These are phyloP conservation scores for Sardinella longiceps DNA, from an alignment of 2,797 vertebrate genomes.

Conservation along the genomic window DNA sequence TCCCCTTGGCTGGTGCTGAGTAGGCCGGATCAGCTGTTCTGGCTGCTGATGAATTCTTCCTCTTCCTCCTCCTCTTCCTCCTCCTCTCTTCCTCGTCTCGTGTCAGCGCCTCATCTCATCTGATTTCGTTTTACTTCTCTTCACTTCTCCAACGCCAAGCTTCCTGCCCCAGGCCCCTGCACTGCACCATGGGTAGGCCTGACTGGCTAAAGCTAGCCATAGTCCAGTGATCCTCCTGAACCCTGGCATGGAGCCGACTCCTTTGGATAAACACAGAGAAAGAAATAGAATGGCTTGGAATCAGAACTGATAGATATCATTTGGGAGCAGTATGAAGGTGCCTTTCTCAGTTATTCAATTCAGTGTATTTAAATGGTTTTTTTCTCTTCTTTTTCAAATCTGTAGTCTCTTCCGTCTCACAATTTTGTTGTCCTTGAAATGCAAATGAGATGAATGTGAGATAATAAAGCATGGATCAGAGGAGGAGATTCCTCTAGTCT, in stretches of 20 bases:
- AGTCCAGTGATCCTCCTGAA: neutral
- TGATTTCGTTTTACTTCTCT: neutral
- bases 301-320: neutral
- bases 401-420: neutral
- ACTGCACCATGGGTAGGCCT: neutral
- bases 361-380: neutral
- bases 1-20: conserved; percentile 37
- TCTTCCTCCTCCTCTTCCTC: conserved; percentile 26
- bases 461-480: neutral
- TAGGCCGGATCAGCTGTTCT: conserved; percentile 49
- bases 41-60: conserved; percentile 44
- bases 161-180: neutral
- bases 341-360: neutral
- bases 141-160: neutral
- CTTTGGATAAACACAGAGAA: neutral
- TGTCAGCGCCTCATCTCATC: neutral
- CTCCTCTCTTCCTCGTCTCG: neutral
- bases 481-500: neutral
- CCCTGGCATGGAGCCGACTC: neutral
- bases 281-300: neutral
- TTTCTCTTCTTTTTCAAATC: neutral
- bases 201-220: neutral
- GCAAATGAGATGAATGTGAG: neutral
- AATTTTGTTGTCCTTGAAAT: neutral
- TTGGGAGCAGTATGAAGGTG: neutral